Conservation (phyloP, 2,113 vertebrate species). For the Myiozetetes cayanensis region DNA sequence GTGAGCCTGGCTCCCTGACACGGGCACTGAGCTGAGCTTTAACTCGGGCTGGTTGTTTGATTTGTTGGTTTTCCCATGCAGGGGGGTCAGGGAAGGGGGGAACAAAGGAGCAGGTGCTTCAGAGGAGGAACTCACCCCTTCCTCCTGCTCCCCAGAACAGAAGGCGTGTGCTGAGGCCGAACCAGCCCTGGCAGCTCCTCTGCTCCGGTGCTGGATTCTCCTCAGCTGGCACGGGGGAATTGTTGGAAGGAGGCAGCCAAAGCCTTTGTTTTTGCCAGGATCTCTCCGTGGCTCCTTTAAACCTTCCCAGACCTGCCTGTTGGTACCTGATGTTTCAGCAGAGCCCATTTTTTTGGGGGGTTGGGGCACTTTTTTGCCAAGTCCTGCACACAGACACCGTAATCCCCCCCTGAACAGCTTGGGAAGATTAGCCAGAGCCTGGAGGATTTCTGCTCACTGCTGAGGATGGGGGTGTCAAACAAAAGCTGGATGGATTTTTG, state of each 20-base stretch:
- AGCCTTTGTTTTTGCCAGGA: not conserved
- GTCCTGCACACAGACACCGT: fast-evolving
- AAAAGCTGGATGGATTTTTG: not conserved
- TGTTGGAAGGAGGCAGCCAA: not conserved
- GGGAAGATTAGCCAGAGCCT: not conserved
- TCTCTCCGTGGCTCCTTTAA: not conserved
- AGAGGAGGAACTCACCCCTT: not conserved
- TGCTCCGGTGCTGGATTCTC: not conserved
- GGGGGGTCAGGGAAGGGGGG: not conserved
- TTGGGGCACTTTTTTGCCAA: not conserved
- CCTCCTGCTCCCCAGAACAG: not conserved
- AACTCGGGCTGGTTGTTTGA: not conserved
- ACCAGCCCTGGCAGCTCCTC: not conserved
- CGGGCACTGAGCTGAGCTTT: not conserved
- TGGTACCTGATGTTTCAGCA: not conserved
- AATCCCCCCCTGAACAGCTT: not conserved
- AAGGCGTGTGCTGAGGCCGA: not conserved
- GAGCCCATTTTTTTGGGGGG: not conserved
- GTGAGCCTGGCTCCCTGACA: not conserved
- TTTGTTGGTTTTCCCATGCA: not conserved
- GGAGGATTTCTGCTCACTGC: not conserved
- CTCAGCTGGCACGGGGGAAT: not conserved
- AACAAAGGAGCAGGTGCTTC: not conserved
- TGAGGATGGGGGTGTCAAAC: not conserved
- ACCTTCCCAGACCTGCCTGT: not conserved